Percentiles rank a stretch among this genome's conserved stretches.
phyloP scores from a whole-genome alignment of 2,113 vertebrate genomes.

The Embiotoca jacksoni region DNA sequence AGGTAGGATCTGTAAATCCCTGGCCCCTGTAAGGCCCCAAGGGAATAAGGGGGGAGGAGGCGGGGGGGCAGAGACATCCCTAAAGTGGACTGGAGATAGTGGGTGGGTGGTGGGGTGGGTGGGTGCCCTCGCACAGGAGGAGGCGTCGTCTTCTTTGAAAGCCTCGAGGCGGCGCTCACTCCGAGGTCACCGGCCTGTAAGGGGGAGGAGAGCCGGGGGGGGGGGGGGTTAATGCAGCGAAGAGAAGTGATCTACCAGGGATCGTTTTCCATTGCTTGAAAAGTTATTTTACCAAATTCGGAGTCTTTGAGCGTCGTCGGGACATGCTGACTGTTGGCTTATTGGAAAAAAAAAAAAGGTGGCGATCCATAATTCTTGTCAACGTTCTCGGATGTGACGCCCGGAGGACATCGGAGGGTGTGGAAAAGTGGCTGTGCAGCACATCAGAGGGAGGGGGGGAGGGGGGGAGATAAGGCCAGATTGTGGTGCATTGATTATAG shows the following conservation, averaged over 20 bases:
- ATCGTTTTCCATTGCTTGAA: neutral
- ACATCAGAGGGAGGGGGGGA: conserved; percentile 53
- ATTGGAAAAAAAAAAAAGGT: conserved; percentile 56
- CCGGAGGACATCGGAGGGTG: conserved; percentile 60
- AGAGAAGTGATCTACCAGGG: no score
- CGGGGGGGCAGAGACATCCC: conserved; percentile 29
- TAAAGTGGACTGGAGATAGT: conserved; percentile 27
- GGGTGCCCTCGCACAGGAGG: conserved; percentile 27
- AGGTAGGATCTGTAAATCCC: conserved; percentile 56
- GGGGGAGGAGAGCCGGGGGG: conserved; percentile 51
- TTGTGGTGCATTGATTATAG: conserved; percentile 80
- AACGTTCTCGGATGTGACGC: conserved; percentile 56
- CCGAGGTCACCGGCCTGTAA: conserved; percentile 58
- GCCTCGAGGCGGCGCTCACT: conserved; percentile 50
- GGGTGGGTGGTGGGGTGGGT: conserved; percentile 13
- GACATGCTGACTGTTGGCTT: conserved; percentile 50
- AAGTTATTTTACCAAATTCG: conserved; percentile 48
- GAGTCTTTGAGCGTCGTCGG: conserved; percentile 10
- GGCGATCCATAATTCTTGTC: conserved; percentile 73
- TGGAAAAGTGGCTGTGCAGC: conserved; percentile 71
- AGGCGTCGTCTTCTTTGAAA: conserved; percentile 12
- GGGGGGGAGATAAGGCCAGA: conserved; percentile 73
- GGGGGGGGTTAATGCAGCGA: conserved; percentile 20
- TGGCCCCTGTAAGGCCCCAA: conserved; percentile 47
- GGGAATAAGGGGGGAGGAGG: conserved; percentile 30